Evolutionary conservation across 1,140 invertebrate species (phyloP).

Genomic region (Cepaea nemoralis): DNA sequence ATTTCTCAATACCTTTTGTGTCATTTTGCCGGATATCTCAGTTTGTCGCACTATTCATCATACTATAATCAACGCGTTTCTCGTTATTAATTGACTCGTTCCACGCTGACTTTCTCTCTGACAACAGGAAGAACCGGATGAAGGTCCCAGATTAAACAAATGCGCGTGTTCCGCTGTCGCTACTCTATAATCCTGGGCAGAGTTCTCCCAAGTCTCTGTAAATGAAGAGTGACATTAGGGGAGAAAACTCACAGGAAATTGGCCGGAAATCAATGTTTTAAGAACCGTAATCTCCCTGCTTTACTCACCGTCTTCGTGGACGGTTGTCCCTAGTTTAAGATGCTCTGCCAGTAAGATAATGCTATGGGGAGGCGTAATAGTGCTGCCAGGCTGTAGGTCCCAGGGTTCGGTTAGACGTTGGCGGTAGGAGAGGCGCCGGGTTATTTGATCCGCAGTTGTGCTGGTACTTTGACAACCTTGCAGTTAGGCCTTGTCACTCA

Average conservation of each 20-base stretch:
- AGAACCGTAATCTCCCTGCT: slow-evolving; percentile 39
- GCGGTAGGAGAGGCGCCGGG: background rate
- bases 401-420: background rate
- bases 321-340: background rate
- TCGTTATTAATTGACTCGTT: slow-evolving; percentile 40
- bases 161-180: slow-evolving; percentile 38
- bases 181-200: slow-evolving; percentile 33
- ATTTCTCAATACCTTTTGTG: slow-evolving; percentile 20
- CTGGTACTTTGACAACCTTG: background rate
- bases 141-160: slow-evolving; percentile 42
- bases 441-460: background rate
- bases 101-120: slow-evolving; percentile 27
- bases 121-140: slow-evolving; percentile 27
- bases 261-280: slow-evolving; percentile 41
- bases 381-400: background rate
- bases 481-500: background rate
- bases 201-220: slow-evolving; percentile 29
- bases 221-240: slow-evolving; percentile 44
- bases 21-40: slow-evolving; percentile 4
- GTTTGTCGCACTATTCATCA: slow-evolving; percentile 17
- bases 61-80: slow-evolving; percentile 32
- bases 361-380: background rate
- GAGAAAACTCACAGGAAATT: slow-evolving; percentile 40
- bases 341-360: background rate
- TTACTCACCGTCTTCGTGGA: slow-evolving; percentile 35